Conservation (phyloP, 2,888 invertebrate species). For the Brassicogethes aeneus region DNA sequence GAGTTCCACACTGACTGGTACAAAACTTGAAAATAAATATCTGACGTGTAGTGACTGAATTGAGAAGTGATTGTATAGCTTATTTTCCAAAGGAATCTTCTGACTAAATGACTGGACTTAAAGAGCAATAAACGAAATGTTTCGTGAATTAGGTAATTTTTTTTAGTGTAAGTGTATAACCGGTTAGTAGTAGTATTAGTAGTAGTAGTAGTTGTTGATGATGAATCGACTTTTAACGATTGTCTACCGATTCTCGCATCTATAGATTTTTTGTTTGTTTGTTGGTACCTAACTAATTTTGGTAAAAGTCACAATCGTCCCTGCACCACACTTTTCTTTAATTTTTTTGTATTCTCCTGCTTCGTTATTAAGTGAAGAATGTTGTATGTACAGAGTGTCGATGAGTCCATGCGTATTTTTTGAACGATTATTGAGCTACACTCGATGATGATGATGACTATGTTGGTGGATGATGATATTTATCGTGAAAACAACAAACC, state of each 20-base stretch:
- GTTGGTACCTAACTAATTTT: neutral
- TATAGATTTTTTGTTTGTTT: neutral
- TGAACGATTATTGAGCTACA: neutral
- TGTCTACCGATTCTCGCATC: neutral
- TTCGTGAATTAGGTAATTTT: no score
- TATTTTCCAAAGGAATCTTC: no score
- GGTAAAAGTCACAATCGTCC: slow-evolving; percentile 7
- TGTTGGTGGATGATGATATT: neutral
- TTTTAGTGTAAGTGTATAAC: no score
- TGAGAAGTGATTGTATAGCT: no score
- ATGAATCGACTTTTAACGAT: neutral
- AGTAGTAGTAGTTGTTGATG: no score
- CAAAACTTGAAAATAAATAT: no score
- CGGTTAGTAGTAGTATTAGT: no score
- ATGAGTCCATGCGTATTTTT: neutral
- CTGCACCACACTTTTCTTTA: slow-evolving; percentile 12
- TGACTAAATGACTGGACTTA: no score
- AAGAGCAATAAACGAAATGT: no score
- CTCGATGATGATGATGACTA: neutral
- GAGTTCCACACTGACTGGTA: no score
- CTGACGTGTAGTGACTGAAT: no score
- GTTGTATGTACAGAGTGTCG: neutral
- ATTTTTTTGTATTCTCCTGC: neutral
- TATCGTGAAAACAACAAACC: neutral
- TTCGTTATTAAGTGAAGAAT: neutral